Conservation (phyloP, 2,113 vertebrate genomes). For the Amblyornis subalaris region DNA sequence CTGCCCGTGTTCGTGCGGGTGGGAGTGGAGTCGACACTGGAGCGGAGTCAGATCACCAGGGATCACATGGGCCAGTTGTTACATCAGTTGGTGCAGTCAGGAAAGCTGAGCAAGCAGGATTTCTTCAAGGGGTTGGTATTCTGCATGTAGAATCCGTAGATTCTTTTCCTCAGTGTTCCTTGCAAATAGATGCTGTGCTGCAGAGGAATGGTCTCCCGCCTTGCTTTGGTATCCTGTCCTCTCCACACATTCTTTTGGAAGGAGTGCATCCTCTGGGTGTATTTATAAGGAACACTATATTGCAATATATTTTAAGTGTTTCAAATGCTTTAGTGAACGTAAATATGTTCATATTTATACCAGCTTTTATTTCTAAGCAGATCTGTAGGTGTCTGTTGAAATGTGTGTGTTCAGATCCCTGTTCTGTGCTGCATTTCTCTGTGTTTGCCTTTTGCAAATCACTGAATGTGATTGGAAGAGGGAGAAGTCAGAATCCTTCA, state of each 20-base stretch:
- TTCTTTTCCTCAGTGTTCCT: rapidly evolving
- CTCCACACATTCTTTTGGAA: not conserved
- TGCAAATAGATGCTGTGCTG: not conserved
- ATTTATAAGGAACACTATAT: not conserved
- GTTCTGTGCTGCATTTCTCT: not conserved
- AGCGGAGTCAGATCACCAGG: conserved; percentile 92
- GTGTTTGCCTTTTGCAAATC: not conserved
- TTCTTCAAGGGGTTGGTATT: conserved; percentile 89
- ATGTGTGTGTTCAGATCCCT: not conserved
- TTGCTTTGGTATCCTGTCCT: not conserved
- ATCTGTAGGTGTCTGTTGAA: not conserved
- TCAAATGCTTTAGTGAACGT: not conserved
- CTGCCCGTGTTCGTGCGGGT: conserved; percentile 86
- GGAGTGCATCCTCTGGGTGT: not conserved
- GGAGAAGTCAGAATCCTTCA: not conserved
- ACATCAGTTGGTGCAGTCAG: conserved; percentile 85
- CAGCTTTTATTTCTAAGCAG: not conserved
- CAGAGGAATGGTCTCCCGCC: not conserved
- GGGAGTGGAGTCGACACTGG: conserved; percentile 92
- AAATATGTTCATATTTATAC: not conserved
- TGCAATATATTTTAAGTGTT: not conserved
- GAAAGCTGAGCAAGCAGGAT: conserved; percentile 83
- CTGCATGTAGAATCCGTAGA: rapidly evolving
- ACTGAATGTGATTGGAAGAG: not conserved
- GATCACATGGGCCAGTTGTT: conserved; percentile 94